Conservation (phyloP, 2,113 vertebrate species). For the Pseudopipra pipra region DNA sequence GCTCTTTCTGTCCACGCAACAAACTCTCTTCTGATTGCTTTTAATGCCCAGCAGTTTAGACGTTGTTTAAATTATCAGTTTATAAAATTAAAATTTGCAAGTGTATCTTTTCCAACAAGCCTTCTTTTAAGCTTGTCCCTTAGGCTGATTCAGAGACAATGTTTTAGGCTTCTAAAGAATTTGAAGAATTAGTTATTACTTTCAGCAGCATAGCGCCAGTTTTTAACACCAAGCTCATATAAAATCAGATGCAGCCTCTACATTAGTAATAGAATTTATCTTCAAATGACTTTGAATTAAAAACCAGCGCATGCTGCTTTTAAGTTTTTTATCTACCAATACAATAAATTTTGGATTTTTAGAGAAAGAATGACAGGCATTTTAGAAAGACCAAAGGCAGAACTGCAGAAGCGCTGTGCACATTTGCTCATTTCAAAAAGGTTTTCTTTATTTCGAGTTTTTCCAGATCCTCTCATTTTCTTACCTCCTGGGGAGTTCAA, state of each 20-base stretch:
- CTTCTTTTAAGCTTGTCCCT: neutral
- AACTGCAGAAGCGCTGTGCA: neutral
- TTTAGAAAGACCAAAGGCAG: neutral
- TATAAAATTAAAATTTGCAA: neutral
- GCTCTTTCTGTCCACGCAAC: neutral
- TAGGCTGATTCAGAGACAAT: neutral
- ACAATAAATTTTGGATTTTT: neutral
- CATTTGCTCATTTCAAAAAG: neutral
- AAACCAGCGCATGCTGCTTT: neutral
- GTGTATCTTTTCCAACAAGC: neutral
- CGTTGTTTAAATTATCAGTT: neutral
- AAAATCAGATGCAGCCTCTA: neutral
- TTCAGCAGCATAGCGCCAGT: neutral
- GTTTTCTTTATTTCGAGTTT: neutral
- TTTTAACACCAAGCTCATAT: neutral
- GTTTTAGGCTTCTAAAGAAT: neutral
- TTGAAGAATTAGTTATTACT: neutral
- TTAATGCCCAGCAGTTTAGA: neutral
- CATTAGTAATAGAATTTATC: neutral
- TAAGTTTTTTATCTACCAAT: neutral
- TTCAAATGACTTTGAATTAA: neutral
- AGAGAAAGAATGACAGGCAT: neutral
- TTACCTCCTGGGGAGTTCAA: neutral
- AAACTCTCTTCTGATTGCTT: neutral
- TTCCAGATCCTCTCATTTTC: neutral